These are phyloP conservation scores for Tetramorium simillimum DNA, from an alignment of 1,140 invertebrate genomes.

Conservation along the genomic window DNA sequence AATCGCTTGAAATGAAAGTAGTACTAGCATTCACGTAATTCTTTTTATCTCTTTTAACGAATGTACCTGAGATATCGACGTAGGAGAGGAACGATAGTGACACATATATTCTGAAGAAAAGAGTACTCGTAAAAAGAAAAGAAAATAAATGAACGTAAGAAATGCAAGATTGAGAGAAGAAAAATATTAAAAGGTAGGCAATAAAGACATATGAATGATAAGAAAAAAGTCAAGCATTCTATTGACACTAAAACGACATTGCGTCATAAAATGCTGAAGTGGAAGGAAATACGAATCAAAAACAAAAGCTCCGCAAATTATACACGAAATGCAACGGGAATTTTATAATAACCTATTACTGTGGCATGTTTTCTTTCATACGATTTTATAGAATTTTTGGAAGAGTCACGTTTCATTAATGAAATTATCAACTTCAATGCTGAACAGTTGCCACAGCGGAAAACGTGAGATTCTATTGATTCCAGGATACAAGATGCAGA, in stretches of 20 bases:
- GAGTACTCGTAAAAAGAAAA: too few species aligned
- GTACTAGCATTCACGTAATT: not conserved
- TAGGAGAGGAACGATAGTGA: not conserved
- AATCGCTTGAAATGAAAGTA: not conserved
- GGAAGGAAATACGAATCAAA: not conserved
- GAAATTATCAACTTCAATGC: not conserved
- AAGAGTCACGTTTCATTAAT: not conserved
- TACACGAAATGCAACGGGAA: not conserved
- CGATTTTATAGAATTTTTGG: not conserved
- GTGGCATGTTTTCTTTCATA: not conserved
- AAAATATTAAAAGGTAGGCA: too few species aligned
- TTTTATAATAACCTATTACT: not conserved
- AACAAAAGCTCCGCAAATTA: not conserved
- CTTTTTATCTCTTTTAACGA: not conserved
- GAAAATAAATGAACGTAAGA: too few species aligned
- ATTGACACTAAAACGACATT: not conserved
- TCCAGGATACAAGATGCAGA: constrained; percentile 54
- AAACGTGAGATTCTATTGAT: constrained; percentile 40
- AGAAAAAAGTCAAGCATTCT: too few species aligned
- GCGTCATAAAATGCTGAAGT: not conserved
- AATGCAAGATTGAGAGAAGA: too few species aligned
- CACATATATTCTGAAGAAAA: too few species aligned
- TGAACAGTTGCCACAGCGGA: not conserved
- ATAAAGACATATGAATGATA: too few species aligned
- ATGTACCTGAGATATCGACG: not conserved